Evolutionary conservation across 2,888 invertebrate species (phyloP), one percentile per base, ranked within the genome.

Genomic region (Theodoxus fluviatilis): DNA sequence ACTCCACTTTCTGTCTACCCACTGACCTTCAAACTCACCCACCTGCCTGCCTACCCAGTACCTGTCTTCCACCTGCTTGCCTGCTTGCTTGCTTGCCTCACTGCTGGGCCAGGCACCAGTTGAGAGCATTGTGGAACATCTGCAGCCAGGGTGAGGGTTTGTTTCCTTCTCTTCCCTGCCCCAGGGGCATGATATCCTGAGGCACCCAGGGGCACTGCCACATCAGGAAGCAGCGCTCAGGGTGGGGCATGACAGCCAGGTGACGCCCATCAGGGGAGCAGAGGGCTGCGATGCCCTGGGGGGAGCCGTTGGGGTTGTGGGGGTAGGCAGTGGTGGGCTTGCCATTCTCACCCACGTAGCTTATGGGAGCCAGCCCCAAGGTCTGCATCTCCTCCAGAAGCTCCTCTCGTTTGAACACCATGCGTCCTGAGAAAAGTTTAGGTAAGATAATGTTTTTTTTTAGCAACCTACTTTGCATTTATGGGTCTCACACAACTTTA

Each of bases 201-300:
- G 86, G 85, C 81, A 82, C 82, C 85, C 85, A 87, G 0, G 87
- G 84, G 92, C 96, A 95, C 87, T 98, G 97, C 93, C 95, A 96
- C 78, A 92, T 91, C 79, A 94, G 90, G 73, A 93, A 92, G 84
- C 94, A 95, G 74, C 98, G 91, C 88, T 99, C 98, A 0, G 98
- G 98, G 89, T 99, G 98, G 2, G 98, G 98, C 98, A 99, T 99
- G 91, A 98, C 91, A 0, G 97, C 98, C 79, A 98, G 90, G 88
- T 98, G 98, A 3, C 98, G 91, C 0, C 98, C 98, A 88, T 98
- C 93, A 0, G 87, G 83, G 0, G 98, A 98, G 79, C 95, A 94
- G 69, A 98, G 88, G 18, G 94, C 97, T 33, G 98, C 98, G 74
- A 96, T 90, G 31, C 95, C 97, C 79, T 90, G 92, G 90, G 87